Conservation (phyloP, 2,113 vertebrate genomes). For the Misgurnus anguillicaudatus region DNA sequence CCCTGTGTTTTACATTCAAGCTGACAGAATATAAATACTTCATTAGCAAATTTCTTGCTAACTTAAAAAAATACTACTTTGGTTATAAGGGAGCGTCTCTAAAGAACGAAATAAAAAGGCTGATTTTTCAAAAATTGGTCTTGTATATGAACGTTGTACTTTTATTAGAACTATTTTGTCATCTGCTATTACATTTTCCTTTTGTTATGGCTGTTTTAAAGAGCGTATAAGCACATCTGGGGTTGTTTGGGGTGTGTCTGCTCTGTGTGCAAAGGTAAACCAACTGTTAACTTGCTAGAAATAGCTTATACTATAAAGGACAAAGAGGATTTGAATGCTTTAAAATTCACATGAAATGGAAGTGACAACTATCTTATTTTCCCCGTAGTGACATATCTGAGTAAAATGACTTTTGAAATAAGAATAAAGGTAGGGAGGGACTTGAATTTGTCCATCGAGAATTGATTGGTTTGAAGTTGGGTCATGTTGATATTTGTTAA, state of each 20-base stretch:
- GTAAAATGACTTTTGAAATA: too few relatives aligned
- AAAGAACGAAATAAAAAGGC: neutral
- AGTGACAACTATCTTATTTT: too few relatives aligned
- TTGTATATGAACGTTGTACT: neutral
- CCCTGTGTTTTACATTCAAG: neutral
- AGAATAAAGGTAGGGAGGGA: too few relatives aligned
- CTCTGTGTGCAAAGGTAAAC: neutral
- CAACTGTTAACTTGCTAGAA: neutral
- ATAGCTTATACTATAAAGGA: neutral
- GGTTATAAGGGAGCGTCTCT: neutral
- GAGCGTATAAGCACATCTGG: neutral
- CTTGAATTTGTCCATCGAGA: too few relatives aligned
- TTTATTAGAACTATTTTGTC: neutral
- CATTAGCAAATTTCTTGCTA: neutral
- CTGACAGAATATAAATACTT: neutral
- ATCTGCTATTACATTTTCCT: neutral
- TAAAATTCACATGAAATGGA: too few relatives aligned
- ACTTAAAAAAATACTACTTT: neutral
- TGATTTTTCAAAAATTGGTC: slow-evolving; percentile 2
- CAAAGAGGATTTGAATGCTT: neutral
- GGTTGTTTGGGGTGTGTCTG: neutral
- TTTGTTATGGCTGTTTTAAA: neutral
- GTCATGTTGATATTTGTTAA: too few relatives aligned
- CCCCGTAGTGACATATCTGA: too few relatives aligned
- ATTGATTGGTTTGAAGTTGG: too few relatives aligned